Percentiles rank a stretch among this genome's conserved stretches.
Conservation (phyloP, 2,888 invertebrate genomes). For the Nephrotoma flavescens region DNA sequence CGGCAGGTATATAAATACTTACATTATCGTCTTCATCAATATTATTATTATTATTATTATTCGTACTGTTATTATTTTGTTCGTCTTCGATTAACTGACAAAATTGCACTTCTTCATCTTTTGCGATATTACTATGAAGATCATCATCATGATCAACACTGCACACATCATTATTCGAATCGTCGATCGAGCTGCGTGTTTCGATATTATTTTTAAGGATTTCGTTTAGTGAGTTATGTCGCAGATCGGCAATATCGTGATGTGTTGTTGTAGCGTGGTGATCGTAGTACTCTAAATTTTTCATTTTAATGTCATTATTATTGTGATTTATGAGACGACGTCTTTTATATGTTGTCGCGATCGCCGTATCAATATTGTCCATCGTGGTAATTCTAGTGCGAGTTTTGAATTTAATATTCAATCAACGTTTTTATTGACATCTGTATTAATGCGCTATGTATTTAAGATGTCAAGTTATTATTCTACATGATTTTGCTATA, state of each 20-base stretch:
- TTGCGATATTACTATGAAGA: not conserved
- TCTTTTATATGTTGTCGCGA: not conserved
- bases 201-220: slow-evolving; percentile 3
- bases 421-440: not conserved
- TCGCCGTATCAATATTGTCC: not conserved
- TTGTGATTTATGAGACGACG: slow-evolving; percentile 1
- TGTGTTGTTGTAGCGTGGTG: not conserved
- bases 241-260: not conserved
- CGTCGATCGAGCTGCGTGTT: not conserved
- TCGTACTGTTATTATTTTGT: not conserved
- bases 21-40: not conserved
- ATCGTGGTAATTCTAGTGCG: not conserved
- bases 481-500: not conserved
- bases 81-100: not conserved
- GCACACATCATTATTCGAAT: not conserved
- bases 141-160: not conserved
- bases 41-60: not conserved
- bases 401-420: not conserved
- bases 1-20: not conserved
- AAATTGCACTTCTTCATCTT: not conserved
- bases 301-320: not conserved
- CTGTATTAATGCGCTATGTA: not conserved
- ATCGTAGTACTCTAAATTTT: not conserved
- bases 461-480: not conserved
- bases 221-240: not conserved